A percentile compares a stretch with the other conserved stretches of the same genome.
Evolutionary conservation across 1,140 invertebrate genomes (phyloP).

Genomic region (Drosophila kikkawai): DNA sequence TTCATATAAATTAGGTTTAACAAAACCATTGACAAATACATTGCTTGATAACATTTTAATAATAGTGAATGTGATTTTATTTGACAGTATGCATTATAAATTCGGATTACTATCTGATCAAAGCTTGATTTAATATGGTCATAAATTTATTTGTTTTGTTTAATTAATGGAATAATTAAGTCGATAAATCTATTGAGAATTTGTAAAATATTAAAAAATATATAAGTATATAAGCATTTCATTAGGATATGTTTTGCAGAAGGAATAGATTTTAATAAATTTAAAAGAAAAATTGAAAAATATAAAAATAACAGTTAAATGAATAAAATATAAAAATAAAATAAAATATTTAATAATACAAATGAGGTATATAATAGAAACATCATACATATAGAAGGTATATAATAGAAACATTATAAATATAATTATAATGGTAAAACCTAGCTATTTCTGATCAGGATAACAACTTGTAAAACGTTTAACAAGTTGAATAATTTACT

Average conservation of each 20-base stretch:
- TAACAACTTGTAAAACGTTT: too few relatives aligned
- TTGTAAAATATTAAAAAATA: not conserved
- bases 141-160: not conserved
- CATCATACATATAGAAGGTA: too few relatives aligned
- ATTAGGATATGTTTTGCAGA: not conserved
- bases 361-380: not conserved
- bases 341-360: not conserved
- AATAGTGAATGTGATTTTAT: conserved; percentile 39
- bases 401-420: too few relatives aligned
- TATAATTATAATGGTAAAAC: too few relatives aligned
- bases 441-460: too few relatives aligned
- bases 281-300: not conserved
- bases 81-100: conserved; percentile 31
- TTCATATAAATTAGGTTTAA: conserved; percentile 44
- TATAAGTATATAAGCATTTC: not conserved
- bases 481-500: too few relatives aligned
- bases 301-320: too few relatives aligned
- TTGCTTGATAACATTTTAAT: conserved; percentile 39
- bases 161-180: not conserved
- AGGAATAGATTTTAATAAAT: too few relatives aligned
- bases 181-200: not conserved
- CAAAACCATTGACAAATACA: conserved; percentile 36
- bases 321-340: too few relatives aligned
- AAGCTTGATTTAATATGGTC: conserved; percentile 24
- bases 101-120: conserved; percentile 13